Percentiles rank a stretch among this genome's conserved stretches.
Conservation (phyloP, 2,113 vertebrate species). For the Onychostruthus taczanowskii region DNA sequence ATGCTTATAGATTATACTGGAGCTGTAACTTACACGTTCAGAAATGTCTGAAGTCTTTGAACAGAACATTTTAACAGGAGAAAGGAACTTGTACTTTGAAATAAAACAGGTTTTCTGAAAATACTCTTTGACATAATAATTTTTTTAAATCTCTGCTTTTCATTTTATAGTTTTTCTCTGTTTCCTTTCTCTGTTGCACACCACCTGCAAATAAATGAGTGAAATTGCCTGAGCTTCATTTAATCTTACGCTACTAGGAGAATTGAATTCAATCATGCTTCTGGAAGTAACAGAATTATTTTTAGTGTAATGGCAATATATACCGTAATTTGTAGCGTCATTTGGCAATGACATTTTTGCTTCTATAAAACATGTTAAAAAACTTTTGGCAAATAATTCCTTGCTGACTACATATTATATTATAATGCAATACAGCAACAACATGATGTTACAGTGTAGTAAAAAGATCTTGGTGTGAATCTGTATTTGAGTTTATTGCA, state of each 20-base stretch:
- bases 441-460: background rate
- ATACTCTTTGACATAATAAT: background rate
- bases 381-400: background rate
- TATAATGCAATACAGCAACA: background rate
- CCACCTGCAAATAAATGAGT: slow-evolving; percentile 38
- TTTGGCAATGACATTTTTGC: background rate
- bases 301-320: background rate
- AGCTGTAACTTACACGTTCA: background rate
- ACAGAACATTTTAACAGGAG: background rate
- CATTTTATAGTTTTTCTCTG: slow-evolving; percentile 29
- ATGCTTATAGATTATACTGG: background rate
- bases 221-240: slow-evolving; percentile 31
- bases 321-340: background rate
- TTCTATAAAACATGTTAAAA: slow-evolving; percentile 6
- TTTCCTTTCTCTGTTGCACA: background rate
- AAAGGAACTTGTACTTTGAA: slow-evolving; percentile 27
- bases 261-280: background rate
- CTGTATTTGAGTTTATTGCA: background rate
- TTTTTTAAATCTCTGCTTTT: slow-evolving; percentile 36
- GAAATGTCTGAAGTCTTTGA: background rate
- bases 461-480: slow-evolving; percentile 7
- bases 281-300: slow-evolving; percentile 27
- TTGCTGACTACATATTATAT: background rate
- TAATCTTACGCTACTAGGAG: background rate
- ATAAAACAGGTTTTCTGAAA: slow-evolving; percentile 51